Evolutionary conservation across 2,113 vertebrate species (phyloP).

Genomic region (Thunnus maccoyii): DNA sequence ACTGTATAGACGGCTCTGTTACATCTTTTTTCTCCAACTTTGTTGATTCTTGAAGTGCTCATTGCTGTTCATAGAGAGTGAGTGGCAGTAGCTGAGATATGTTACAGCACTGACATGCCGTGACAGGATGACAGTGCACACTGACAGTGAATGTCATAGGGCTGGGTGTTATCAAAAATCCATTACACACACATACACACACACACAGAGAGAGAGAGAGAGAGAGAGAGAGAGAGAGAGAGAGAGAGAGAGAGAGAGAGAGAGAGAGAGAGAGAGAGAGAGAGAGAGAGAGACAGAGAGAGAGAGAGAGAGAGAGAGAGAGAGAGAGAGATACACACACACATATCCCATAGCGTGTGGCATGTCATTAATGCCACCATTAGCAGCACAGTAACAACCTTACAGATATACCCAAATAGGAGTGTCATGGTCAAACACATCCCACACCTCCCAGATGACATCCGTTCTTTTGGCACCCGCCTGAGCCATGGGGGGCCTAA

Average conservation of each 20-base stretch:
- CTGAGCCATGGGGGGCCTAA: slow-evolving; percentile 63
- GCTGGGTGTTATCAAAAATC: slow-evolving; percentile 61
- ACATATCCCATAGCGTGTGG: slow-evolving; percentile 51
- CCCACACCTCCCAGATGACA: slow-evolving; percentile 73
- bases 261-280: neutral
- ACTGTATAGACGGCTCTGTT: slow-evolving; percentile 5
- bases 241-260: too few species aligned
- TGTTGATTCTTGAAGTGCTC: slow-evolving; percentile 1
- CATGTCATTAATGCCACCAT: slow-evolving; percentile 71
- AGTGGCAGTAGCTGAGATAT: slow-evolving; percentile 36
- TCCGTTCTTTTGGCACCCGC: slow-evolving; percentile 52
- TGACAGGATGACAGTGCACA: slow-evolving; percentile 39
- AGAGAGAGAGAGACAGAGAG: too few species aligned
- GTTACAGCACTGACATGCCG: slow-evolving; percentile 53
- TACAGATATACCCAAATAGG: slow-evolving; percentile 69
- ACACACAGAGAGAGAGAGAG: neutral
- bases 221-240: too few species aligned
- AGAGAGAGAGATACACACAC: neutral
- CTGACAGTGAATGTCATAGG: slow-evolving; percentile 26
- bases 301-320: too few species aligned
- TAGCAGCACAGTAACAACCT: slow-evolving; percentile 61
- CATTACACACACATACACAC: neutral
- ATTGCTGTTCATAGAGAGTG: slow-evolving; percentile 22
- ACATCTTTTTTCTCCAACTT: neutral
- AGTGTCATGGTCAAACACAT: slow-evolving; percentile 77